Evolutionary conservation across 1,140 invertebrate species (phyloP).

Genomic region (Drosophila aff.): DNA sequence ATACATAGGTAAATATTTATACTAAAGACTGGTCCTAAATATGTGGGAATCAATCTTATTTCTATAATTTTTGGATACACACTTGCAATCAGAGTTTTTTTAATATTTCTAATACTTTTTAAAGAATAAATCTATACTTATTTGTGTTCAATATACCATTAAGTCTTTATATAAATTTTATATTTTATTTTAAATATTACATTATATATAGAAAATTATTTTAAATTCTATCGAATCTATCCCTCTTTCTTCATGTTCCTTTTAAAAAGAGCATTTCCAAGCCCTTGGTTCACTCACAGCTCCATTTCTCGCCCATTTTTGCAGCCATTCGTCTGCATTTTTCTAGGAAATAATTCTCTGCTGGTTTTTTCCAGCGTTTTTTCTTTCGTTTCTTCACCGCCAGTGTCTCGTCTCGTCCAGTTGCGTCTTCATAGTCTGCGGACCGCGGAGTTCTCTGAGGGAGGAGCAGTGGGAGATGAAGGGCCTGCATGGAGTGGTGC

Average conservation of each 20-base stretch:
- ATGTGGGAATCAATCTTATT: no score
- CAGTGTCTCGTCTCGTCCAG: slow-evolving; percentile 67
- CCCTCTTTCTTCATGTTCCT: not conserved
- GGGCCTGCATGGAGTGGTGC: slow-evolving; percentile 8
- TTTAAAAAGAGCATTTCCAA: slow-evolving; percentile 29
- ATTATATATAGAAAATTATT: not conserved
- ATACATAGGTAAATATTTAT: no score
- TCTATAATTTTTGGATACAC: not conserved
- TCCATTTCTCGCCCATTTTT: slow-evolving; percentile 27
- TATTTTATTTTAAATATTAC: no score
- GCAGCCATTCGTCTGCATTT: slow-evolving; percentile 55
- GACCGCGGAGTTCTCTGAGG: slow-evolving; percentile 33
- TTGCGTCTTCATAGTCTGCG: slow-evolving; percentile 73
- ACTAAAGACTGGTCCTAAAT: not conserved
- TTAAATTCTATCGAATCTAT: not conserved
- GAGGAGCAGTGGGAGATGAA: slow-evolving; percentile 4
- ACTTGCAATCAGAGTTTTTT: not conserved
- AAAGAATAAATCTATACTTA: not conserved
- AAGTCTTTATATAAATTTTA: no score
- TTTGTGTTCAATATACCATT: not conserved
- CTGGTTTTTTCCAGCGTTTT: slow-evolving; percentile 47
- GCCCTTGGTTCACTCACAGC: not conserved
- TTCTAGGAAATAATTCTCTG: slow-evolving; percentile 78
- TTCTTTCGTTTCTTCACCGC: slow-evolving; percentile 17
- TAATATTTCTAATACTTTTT: not conserved